Evolutionary conservation across 1,140 invertebrate species (phyloP).

Genomic region (Rhopalosiphum maidis): DNA sequence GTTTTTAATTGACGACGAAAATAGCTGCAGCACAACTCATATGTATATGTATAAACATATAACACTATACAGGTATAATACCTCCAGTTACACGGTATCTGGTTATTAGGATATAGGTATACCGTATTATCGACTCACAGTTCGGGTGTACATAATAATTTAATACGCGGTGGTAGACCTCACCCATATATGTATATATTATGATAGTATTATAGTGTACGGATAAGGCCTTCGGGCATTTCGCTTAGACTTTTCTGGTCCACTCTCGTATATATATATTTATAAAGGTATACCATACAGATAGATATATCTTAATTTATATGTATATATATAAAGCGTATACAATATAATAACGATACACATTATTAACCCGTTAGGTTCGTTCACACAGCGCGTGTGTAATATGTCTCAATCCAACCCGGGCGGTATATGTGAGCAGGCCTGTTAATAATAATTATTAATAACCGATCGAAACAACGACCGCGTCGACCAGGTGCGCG

Average conservation of each 20-base stretch:
- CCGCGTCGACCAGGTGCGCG: constrained; percentile 22
- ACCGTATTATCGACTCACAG: neutral
- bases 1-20: neutral
- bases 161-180: neutral
- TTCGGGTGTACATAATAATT: neutral
- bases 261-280: neutral
- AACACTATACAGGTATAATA: neutral
- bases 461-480: constrained; percentile 12
- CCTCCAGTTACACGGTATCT: neutral
- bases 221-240: constrained; percentile 9
- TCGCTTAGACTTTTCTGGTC: neutral
- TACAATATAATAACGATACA: neutral
- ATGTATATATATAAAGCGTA: neutral
- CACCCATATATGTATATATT: neutral
- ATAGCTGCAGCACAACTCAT: neutral
- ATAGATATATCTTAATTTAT: neutral
- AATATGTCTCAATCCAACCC: constrained; percentile 30
- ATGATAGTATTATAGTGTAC: neutral
- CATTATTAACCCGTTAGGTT: constrained; percentile 19
- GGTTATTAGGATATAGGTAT: neutral
- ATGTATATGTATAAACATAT: neutral
- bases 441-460: constrained; percentile 9
- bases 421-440: neutral
- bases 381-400: constrained; percentile 1
- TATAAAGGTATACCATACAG: neutral